These are phyloP conservation scores for Selenia dentaria DNA, from an alignment of 2,888 invertebrate genomes.

Conservation along the genomic window DNA sequence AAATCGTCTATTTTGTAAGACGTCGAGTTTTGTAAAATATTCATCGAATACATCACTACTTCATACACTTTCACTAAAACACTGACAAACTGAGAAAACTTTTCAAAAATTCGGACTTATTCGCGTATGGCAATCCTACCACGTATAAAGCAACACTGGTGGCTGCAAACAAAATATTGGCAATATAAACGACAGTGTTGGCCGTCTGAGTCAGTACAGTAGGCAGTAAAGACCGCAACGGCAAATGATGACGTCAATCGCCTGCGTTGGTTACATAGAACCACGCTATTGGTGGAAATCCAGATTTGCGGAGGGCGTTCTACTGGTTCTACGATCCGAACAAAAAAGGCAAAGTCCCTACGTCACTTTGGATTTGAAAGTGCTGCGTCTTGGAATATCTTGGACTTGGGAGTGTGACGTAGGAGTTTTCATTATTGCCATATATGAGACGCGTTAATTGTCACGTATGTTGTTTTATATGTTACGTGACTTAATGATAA, in stretches of 20 bases:
- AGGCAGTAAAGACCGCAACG: constrained; percentile 28
- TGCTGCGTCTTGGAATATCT: constrained; percentile 1
- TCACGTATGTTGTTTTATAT: constrained; percentile 2
- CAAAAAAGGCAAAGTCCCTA: constrained; percentile 5
- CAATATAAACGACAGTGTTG: constrained; percentile 34
- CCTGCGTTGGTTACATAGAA: constrained; percentile 21
- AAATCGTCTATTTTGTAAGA: constrained; percentile 70
- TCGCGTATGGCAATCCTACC: constrained; percentile 13
- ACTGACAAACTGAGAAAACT: constrained; percentile 10
- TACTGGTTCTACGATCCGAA: constrained; percentile 2
- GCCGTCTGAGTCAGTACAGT: constrained; percentile 29
- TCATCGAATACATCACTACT: constrained; percentile 62
- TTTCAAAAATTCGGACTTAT: neutral
- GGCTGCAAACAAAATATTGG: constrained; percentile 21
- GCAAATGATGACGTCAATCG: constrained; percentile 35
- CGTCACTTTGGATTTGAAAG: constrained; percentile 15
- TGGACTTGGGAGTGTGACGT: constrained; percentile 6
- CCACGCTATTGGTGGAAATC: constrained; percentile 31
- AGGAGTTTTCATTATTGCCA: neutral
- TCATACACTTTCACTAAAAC: constrained; percentile 19
- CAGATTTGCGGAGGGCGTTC: constrained; percentile 25
- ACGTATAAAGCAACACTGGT: constrained; percentile 23
- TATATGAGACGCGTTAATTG: constrained; percentile 6
- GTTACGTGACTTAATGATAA: neutral
- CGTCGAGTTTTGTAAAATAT: constrained; percentile 38